Conservation (phyloP, 2,888 invertebrate genomes). For the Palloptera scutellata region DNA sequence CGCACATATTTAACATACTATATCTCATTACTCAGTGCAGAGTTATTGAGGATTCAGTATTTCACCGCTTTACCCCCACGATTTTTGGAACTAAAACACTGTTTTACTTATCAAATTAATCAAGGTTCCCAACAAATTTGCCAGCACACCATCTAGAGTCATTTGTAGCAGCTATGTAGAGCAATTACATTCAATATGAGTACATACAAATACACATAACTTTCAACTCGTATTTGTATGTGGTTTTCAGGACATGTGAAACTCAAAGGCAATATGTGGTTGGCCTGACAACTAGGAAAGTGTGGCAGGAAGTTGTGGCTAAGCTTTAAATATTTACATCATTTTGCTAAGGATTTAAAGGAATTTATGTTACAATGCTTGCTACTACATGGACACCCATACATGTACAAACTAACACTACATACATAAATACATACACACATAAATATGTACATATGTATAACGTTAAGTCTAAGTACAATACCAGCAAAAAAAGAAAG, state of each 20-base stretch:
- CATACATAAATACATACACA: neutral
- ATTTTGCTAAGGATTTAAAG: conserved; percentile 3
- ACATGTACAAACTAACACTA: neutral
- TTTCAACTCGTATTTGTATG: neutral
- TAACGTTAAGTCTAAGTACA: neutral
- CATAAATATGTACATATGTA: too few relatives aligned
- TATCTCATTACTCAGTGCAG: too few relatives aligned
- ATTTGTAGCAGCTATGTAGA: too few relatives aligned
- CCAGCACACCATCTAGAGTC: too few relatives aligned
- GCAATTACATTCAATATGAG: too few relatives aligned
- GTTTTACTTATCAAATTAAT: too few relatives aligned
- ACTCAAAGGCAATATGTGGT: neutral
- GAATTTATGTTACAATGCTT: conserved; percentile 8
- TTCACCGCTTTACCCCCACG: too few relatives aligned
- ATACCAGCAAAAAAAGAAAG: conserved; percentile 6
- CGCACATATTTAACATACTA: too few relatives aligned
- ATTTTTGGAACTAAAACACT: too few relatives aligned
- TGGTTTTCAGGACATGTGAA: conserved; percentile 14
- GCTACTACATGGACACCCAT: neutral
- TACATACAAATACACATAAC: neutral
- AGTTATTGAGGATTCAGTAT: too few relatives aligned
- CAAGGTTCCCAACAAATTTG: too few relatives aligned
- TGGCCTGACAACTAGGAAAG: too few relatives aligned
- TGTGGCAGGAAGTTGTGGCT: neutral
- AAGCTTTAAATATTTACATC: conserved; percentile 6